Evolutionary conservation across 2,888 invertebrate genomes (phyloP), one percentile per base, ranked within the genome.

Genomic region (Periphyllus acericola): DNA sequence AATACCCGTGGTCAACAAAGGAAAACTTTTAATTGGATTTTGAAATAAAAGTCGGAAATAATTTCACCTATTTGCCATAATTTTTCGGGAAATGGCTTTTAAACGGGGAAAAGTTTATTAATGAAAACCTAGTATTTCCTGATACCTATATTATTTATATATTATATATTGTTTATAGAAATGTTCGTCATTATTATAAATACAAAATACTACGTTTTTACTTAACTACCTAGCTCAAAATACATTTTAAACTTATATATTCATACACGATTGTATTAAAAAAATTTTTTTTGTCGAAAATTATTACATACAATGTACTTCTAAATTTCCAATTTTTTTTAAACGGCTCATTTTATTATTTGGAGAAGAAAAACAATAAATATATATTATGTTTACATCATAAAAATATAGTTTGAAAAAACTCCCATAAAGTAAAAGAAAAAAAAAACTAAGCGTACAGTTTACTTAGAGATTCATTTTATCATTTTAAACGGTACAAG

Each of bases 21-120:
- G 83, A 75, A 75, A 75, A 83, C 60, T 83, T 83, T 83, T 83
- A 83, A 83, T 75, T 83, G 75, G 60, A 75, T 83, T 83, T 75
- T 36, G 60, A 66, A 66, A 66, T 32, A 66, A 83, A 66, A 72
- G 82, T 72, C 82, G n/a, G 25, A 75, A 66, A 83, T 66, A 75
- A 83, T 83, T 75, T 83, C 74, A 29, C 52, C 60, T 75, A 21
- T 75, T 75, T 14, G 83, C 29, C 29, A 36, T 83, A 74, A 60
- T 83, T 75, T 83, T 75, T 29, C 8, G 34, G 29, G 4, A 19
- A 83, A 55, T 34, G 55, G 55, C 36, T 74, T 74, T 74, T 25
- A 55, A 55, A 34, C 55, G 82, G 34, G 3, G 9, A 6, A 36
- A 66, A 68, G 36, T 29, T 40, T 66, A 80, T 66, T 40, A 66